phyloP scores from a whole-genome alignment of 2,888 invertebrate species.

The Antitype chi region DNA sequence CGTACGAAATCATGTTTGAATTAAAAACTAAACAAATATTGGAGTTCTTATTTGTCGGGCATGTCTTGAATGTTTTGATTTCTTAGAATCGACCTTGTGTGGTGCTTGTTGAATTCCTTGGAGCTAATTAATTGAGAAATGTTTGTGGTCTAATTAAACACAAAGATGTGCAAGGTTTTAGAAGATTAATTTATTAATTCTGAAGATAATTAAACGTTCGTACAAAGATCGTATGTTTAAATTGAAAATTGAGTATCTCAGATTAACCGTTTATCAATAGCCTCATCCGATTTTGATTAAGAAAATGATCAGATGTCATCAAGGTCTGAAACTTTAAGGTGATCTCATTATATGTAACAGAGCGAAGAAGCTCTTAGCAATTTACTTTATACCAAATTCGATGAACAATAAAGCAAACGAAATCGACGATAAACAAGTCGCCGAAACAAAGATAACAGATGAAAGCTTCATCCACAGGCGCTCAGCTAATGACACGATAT shows the following conservation, averaged over 20 bases:
- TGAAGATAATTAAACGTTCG: not conserved
- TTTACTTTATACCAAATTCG: not conserved
- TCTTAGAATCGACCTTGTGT: constrained; percentile 56
- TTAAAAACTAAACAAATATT: constrained; percentile 56
- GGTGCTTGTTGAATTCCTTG: constrained; percentile 51
- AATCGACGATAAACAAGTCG: constrained; percentile 30
- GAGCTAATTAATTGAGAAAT: constrained; percentile 55
- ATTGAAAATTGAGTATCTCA: not conserved
- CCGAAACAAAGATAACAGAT: constrained; percentile 42
- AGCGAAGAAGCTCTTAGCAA: not conserved
- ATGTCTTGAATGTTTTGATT: constrained; percentile 59
- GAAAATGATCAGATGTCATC: not conserved
- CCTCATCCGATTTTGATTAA: not conserved
- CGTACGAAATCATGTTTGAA: constrained; percentile 52
- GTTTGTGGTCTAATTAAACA: constrained; percentile 51
- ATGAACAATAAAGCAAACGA: constrained; percentile 29
- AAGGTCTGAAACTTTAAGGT: not conserved
- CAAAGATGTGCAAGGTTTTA: constrained; percentile 46
- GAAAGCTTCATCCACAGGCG: constrained; percentile 39
- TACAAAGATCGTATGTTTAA: not conserved
- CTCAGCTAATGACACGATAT: constrained; percentile 59
- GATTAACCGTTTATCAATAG: not conserved
- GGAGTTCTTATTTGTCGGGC: constrained; percentile 37
- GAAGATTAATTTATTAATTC: constrained; percentile 12
- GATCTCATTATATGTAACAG: not conserved